Conservation (phyloP, 1,140 invertebrate genomes). For the Drosophila albomicans region DNA sequence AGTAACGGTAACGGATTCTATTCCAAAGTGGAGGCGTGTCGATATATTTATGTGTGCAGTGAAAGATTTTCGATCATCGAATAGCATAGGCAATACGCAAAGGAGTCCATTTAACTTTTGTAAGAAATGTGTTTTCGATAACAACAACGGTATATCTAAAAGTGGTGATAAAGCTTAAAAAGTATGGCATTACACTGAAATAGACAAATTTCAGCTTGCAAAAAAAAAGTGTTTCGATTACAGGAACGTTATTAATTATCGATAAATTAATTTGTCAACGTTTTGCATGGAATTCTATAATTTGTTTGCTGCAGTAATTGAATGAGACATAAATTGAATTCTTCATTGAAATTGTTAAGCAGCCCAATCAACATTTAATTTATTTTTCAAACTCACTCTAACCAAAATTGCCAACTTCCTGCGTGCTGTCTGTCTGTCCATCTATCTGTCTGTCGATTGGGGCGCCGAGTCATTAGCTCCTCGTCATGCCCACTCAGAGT, state of each 20-base stretch:
- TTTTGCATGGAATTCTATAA: background rate
- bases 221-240: too few species aligned
- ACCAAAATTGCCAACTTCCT: conserved; percentile 76
- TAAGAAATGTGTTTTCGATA: too few species aligned
- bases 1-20: background rate
- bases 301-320: background rate
- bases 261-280: background rate
- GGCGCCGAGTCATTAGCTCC: conserved; percentile 79
- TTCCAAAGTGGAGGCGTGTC: background rate
- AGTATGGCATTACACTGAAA: too few species aligned
- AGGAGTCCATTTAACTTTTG: too few species aligned
- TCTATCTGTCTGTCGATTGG: conserved; percentile 36
- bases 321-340: background rate
- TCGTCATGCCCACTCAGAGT: conserved; percentile 68
- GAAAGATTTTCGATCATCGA: background rate
- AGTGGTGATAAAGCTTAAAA: too few species aligned
- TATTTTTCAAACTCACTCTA: conserved; percentile 37
- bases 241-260: background rate
- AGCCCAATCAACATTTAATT: conserved; percentile 20
- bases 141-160: too few species aligned
- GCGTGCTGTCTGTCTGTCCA: conserved; percentile 40
- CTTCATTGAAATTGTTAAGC: background rate
- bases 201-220: too few species aligned
- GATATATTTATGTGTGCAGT: background rate
- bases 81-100: too few species aligned